Evolutionary conservation across 2,888 invertebrate genomes (phyloP).

Genomic region (Eupithecia pulchellata): DNA sequence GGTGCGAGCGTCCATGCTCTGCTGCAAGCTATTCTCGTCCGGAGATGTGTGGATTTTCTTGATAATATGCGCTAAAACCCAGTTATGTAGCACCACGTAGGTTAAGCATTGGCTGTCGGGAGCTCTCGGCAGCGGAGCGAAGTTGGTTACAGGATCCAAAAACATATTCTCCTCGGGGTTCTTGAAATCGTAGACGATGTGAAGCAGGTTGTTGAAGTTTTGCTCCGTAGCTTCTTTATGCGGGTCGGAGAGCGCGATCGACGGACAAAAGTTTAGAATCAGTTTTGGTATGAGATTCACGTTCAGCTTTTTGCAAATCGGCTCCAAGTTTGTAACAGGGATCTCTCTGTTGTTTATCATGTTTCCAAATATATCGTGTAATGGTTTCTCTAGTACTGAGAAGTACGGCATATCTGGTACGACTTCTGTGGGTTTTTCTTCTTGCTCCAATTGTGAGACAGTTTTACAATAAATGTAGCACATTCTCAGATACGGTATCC

Average conservation of each 20-base stretch:
- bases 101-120: constrained; percentile 85
- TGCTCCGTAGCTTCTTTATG: constrained; percentile 71
- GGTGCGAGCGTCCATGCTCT: constrained; percentile 85
- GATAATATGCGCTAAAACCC: constrained; percentile 89
- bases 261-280: constrained; percentile 89
- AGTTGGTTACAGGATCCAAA: constrained; percentile 74
- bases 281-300: constrained; percentile 91
- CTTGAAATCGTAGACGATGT: constrained; percentile 75
- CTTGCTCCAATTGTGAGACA: constrained; percentile 80
- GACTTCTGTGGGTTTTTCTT: constrained; percentile 63
- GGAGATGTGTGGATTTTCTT: constrained; percentile 86
- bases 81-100: constrained; percentile 88
- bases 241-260: constrained; percentile 78
- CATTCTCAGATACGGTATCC: constrained; percentile 81
- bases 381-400: constrained; percentile 79
- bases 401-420: constrained; percentile 74
- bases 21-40: constrained; percentile 75
- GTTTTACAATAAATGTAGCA: constrained; percentile 86
- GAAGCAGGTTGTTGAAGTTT: constrained; percentile 71
- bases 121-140: constrained; percentile 72
- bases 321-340: constrained; percentile 88
- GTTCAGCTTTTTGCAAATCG: constrained; percentile 88
- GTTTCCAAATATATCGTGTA: constrained; percentile 87
- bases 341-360: constrained; percentile 88
- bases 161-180: constrained; percentile 80